phyloP scores from a whole-genome alignment of 2,888 invertebrate genomes.

The Oxycera nigricornis region DNA sequence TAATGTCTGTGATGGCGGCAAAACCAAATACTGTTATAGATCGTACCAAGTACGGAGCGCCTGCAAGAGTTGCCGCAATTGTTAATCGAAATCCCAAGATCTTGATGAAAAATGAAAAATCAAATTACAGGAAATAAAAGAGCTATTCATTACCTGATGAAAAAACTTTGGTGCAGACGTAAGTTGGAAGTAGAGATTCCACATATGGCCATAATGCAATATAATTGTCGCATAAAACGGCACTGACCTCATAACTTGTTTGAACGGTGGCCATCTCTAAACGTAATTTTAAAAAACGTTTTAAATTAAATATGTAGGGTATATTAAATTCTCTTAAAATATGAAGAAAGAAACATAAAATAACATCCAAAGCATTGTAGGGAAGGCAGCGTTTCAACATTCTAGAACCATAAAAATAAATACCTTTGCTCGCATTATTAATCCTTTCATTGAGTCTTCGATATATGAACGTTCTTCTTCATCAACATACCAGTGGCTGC shows the following conservation, averaged over 20 bases:
- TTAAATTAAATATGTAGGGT: slow-evolving; percentile 36
- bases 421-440: slow-evolving; percentile 67
- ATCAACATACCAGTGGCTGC: slow-evolving; percentile 68
- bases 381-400: too few species aligned
- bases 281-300: slow-evolving; percentile 52
- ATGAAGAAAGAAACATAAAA: not conserved
- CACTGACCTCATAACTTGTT: slow-evolving; percentile 68
- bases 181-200: slow-evolving; percentile 78
- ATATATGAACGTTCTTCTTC: slow-evolving; percentile 71
- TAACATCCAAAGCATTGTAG: not conserved
- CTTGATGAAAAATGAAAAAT: slow-evolving; percentile 41
- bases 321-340: too few species aligned
- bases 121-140: not conserved
- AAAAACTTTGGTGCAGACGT: slow-evolving; percentile 79
- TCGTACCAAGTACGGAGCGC: slow-evolving; percentile 75
- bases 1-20: slow-evolving; percentile 72
- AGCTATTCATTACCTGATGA: slow-evolving; percentile 63
- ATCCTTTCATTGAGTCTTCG: slow-evolving; percentile 67
- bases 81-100: slow-evolving; percentile 74
- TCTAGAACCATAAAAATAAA: too few species aligned
- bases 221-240: slow-evolving; percentile 73
- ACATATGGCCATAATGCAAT: slow-evolving; percentile 78
- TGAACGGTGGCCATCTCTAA: slow-evolving; percentile 72
- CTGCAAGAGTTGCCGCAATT: slow-evolving; percentile 74
- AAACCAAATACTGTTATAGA: slow-evolving; percentile 74